Evolutionary conservation across 2,113 vertebrate genomes (phyloP).

Genomic region (Anguilla rostrata): DNA sequence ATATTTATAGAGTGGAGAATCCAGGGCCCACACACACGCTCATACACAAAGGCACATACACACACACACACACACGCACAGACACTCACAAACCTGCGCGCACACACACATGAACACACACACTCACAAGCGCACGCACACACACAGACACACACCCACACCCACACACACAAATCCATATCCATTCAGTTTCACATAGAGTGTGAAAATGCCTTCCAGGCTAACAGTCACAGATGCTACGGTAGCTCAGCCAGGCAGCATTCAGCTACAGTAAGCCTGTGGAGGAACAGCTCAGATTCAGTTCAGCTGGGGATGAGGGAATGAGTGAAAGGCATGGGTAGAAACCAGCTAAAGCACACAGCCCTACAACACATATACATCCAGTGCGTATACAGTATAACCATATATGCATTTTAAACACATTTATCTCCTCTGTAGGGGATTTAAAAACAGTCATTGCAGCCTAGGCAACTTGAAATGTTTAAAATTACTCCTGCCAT

Average conservation of each 20-base stretch:
- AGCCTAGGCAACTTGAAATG: background rate
- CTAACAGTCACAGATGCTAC: background rate
- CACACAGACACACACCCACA: background rate
- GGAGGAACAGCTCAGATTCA: background rate
- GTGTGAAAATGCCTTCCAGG: background rate
- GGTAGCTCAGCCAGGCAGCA: background rate
- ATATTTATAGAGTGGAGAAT: background rate
- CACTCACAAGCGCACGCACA: background rate
- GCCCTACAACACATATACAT: background rate
- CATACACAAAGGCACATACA: background rate
- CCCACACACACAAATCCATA: background rate
- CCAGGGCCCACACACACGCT: background rate
- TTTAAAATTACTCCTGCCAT: background rate
- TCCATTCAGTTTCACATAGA: background rate
- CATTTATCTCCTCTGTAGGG: background rate
- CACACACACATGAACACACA: background rate
- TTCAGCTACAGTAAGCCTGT: background rate
- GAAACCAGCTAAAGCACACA: background rate
- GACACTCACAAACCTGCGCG: background rate
- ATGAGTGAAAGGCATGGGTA: background rate
- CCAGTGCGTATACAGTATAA: too few relatives aligned
- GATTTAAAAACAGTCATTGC: background rate
- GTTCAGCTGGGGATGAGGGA: background rate
- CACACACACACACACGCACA: constrained; percentile 13
- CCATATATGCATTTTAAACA: background rate